A percentile compares a stretch with the other conserved stretches of the same genome.
Evolutionary conservation across 2,888 invertebrate genomes (phyloP).

Genomic region (Iphiclides podalirius): DNA sequence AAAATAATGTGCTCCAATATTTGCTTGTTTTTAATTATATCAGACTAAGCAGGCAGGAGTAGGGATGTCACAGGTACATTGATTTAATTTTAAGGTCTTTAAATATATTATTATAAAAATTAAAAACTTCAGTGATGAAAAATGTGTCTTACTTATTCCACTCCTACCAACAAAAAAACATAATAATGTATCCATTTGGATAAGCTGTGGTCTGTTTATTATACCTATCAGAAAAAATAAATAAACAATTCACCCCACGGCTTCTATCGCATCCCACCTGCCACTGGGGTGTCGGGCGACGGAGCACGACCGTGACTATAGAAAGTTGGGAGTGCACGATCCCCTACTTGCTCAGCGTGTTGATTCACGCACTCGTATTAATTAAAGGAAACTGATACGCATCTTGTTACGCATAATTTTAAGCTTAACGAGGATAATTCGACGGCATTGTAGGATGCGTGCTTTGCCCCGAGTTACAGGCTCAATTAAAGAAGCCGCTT

Average conservation of each 20-base stretch:
- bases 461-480: conserved; percentile 29
- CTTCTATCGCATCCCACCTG: conserved; percentile 39
- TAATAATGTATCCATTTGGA: too few relatives aligned
- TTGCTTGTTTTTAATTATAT: too few relatives aligned
- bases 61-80: too few relatives aligned
- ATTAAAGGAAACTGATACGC: conserved; percentile 48
- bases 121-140: too few relatives aligned
- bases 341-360: conserved; percentile 44
- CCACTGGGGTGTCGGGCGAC: conserved; percentile 39
- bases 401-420: conserved; percentile 39
- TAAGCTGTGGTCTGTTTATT: too few relatives aligned
- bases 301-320: conserved; percentile 49
- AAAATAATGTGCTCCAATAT: too few relatives aligned
- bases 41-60: too few relatives aligned
- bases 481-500: conserved; percentile 41
- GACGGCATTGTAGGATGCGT: conserved; percentile 29
- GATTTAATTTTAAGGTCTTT: too few relatives aligned
- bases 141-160: too few relatives aligned
- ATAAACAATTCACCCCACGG: conserved; percentile 11
- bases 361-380: conserved; percentile 50
- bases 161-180: too few relatives aligned
- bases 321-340: conserved; percentile 48
- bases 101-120: too few relatives aligned
- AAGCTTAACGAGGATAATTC: conserved; percentile 34
- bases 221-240: too few relatives aligned